These are phyloP conservation scores for Lymantria monacha DNA, from an alignment of 2,888 invertebrate species.

Conservation along the genomic window DNA sequence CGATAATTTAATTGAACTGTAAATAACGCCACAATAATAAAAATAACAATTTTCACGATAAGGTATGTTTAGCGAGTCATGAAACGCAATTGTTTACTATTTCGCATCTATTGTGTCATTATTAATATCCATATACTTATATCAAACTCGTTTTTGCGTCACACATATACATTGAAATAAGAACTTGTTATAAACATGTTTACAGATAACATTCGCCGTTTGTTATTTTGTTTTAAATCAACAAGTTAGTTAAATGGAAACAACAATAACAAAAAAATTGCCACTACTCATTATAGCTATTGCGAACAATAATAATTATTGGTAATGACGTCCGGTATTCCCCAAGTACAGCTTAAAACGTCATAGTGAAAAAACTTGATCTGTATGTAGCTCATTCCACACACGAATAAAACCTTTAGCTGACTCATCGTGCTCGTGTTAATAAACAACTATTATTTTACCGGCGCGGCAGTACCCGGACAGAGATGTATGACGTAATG, in stretches of 20 bases:
- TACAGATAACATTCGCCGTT: constrained; percentile 39
- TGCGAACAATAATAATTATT: constrained; percentile 33
- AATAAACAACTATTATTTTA: constrained; percentile 48
- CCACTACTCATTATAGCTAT: constrained; percentile 6
- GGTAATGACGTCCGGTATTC: constrained; percentile 60
- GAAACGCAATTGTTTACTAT: too few relatives aligned
- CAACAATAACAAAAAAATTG: constrained; percentile 16
- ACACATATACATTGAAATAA: constrained; percentile 30
- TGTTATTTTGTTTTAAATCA: constrained; percentile 10
- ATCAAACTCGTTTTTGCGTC: constrained; percentile 42
- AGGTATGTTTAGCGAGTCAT: too few relatives aligned
- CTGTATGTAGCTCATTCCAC: constrained; percentile 44
- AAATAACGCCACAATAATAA: too few relatives aligned
- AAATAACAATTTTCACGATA: too few relatives aligned
- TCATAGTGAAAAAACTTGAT: constrained; percentile 38
- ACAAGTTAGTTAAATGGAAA: constrained; percentile 12
- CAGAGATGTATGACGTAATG: constrained; percentile 37
- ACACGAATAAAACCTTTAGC: constrained; percentile 45
- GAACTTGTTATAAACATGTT: constrained; percentile 48
- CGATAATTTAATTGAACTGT: too few relatives aligned
- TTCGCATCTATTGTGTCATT: too few relatives aligned
- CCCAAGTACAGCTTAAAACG: constrained; percentile 40
- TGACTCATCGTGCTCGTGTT: constrained; percentile 51
- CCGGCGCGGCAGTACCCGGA: constrained; percentile 32
- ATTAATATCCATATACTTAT: too few relatives aligned